Evolutionary conservation across 2,797 vertebrate species (phyloP), one percentile per base, ranked within the genome.

Genomic region (Poeciliopsis turneri): DNA sequence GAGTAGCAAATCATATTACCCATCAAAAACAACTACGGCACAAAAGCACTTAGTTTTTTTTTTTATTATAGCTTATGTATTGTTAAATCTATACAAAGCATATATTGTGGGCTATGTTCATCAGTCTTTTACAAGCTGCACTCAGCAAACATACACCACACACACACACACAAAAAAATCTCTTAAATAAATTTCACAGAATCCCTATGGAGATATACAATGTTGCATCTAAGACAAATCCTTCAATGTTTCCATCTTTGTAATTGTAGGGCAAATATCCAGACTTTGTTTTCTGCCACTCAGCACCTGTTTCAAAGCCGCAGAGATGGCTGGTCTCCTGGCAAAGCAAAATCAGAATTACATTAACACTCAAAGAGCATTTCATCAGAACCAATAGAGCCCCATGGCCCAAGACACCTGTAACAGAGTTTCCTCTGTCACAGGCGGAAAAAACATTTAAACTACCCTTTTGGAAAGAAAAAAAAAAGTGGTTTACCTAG

Each of bases 351-450:
- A 89, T 91, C 89, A 89, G 87, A 95, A 96, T 95, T 94, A 86
- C 87, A 95, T 96, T 95, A 95, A 94, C 87, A 92, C 86, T 92
- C 91, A 92, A 89, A 94, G 93, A 94, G 90, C 86, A 92, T 95
- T 95, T 94, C 90, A 94, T 94, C 92, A 85, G 86, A 90, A 79
- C 80, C 83, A 94, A 94, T 94, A 86, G 89, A 91, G 93, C 87
- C 81, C 75, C 57, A 69, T 92, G 91, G 95, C 96, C 95, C 96
- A 91, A 90, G 96, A 97, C 97, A 98, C 95, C 96, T 96, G 96
- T 98, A 99, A 99, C 97, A 95, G 92, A 96, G 98, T 99, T 97
- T 94, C 93, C 92, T 89, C 91, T 92, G 92, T 94, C 90, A 90
- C 93, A 96, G 96, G 95, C 92, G 93, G 94, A 95, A 82, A 83